A percentile compares a stretch with the other conserved stretches of the same genome.
Evolutionary conservation across 2,797 vertebrate species (phyloP).

Genomic region (Diplodus puntazzo): DNA sequence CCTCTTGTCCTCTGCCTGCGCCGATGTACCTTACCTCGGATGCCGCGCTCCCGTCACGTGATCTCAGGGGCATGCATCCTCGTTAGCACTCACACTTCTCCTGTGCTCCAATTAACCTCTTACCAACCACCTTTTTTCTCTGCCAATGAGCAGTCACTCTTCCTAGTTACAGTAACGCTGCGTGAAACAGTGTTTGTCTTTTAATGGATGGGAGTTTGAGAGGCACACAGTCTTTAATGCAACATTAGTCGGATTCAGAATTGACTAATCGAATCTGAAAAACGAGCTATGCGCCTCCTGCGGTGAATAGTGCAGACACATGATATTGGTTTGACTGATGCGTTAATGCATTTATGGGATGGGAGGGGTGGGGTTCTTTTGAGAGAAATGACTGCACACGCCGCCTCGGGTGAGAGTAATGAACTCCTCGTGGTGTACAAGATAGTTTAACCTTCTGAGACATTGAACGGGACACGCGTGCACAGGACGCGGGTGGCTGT

Average conservation of each 20-base stretch:
- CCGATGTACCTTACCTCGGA: constrained; percentile 43
- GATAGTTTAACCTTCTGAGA: constrained; percentile 55
- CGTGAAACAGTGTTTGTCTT: too few species aligned
- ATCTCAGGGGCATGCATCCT: constrained; percentile 47
- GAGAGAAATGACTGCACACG: constrained; percentile 36
- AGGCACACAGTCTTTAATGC: constrained; percentile 15
- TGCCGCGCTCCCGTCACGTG: constrained; percentile 45
- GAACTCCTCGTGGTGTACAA: constrained; percentile 11
- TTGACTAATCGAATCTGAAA: constrained; percentile 53
- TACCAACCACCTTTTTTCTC: neutral
- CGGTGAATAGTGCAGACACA: constrained; percentile 41
- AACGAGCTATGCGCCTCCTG: constrained; percentile 48
- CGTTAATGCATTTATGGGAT: constrained; percentile 39
- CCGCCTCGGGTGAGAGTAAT: constrained; percentile 10
- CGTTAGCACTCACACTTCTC: constrained; percentile 21
- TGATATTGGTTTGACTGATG: constrained; percentile 40
- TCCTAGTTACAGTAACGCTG: constrained; percentile 13
- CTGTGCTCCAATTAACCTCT: constrained; percentile 24
- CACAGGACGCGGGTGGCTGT: constrained; percentile 4
- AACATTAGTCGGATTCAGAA: constrained; percentile 26
- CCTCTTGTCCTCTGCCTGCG: constrained; percentile 57
- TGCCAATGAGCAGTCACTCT: neutral
- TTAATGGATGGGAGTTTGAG: constrained; percentile 9
- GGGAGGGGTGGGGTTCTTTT: constrained; percentile 14
- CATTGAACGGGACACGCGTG: constrained; percentile 24